Evolutionary conservation across 1,140 invertebrate genomes (phyloP).

Genomic region (Neodiprion fabricii): DNA sequence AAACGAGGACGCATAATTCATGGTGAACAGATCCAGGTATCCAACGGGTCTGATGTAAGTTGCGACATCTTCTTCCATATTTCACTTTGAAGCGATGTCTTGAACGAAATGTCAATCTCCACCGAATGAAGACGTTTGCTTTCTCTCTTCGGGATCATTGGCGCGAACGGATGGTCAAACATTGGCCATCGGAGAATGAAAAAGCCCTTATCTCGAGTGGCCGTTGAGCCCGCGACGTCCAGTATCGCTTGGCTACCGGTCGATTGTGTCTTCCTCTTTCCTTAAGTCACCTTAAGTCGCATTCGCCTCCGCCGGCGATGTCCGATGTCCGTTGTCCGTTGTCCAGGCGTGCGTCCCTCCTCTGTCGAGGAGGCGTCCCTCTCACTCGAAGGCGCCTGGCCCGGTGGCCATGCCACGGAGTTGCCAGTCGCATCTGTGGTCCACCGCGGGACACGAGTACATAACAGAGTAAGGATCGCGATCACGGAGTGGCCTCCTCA

Average conservation of each 20-base stretch:
- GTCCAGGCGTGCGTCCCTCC: not conserved
- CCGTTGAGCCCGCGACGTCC: not conserved
- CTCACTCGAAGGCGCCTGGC: conserved; percentile 1
- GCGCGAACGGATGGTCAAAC: not conserved
- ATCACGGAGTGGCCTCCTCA: conserved; percentile 1
- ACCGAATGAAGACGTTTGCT: too few relatives aligned
- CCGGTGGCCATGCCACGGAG: conserved; percentile 6
- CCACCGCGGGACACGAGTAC: conserved; percentile 3
- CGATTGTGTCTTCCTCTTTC: not conserved
- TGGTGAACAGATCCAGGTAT: too few relatives aligned
- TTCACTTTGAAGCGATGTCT: too few relatives aligned
- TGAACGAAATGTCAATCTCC: too few relatives aligned
- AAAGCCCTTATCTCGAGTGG: not conserved
- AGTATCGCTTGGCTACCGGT: not conserved
- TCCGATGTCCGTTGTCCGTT: not conserved
- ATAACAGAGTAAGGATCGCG: conserved; percentile 2
- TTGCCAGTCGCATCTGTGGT: conserved; percentile 6
- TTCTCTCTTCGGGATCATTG: not conserved
- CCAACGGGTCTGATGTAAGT: too few relatives aligned
- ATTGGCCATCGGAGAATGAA: not conserved
- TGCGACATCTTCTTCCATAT: too few relatives aligned
- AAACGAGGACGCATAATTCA: too few relatives aligned
- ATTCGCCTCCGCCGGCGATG: not conserved
- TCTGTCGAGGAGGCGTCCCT: not conserved
- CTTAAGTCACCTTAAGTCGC: not conserved